Base-by-base conservation (phyloP, 2,888 invertebrate genomes). In the Scelioninae gen. 1 region DNA sequence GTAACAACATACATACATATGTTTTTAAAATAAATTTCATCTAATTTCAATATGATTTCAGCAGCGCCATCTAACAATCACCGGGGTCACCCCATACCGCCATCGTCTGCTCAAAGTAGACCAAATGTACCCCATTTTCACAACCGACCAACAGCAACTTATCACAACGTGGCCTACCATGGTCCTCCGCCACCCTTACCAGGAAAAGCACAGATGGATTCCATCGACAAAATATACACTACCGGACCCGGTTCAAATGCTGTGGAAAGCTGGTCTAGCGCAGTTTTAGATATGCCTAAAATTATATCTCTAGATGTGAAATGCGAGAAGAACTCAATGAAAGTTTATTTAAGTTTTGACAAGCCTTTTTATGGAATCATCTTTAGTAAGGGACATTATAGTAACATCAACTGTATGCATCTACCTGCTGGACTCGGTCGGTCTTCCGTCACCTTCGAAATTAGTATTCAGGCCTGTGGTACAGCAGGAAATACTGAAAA, bases 321-420 rank as follows among this genome's bases (percentile, higher is more conserved):
- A 92, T 98, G 98, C 92, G 98, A 98, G 92, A 98, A 98, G 91
- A 97, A 96, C 89, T 94, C 96, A 72, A 98, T 98, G 98, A 96
- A 98, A 91, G 97, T 98, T 0, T 97, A 96, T 88, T 94, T 98
- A n/a, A 97, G 97, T 84, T 98, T 98, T 89, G 98, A 98, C 89
- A 97, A 97, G 89, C 98, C 98, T 0, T 98, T 98, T 94, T 97
- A 96, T 88, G 98, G 98, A n/a, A 97, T 98, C 60, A 97, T 98
- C 45, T 98, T 98, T 93, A 97, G 97, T 83, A 98, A 98, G 92
- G 98, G 98, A 0, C 97, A 98, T 92, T 98, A 98, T 92, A 97
- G 97, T 87, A 97, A 98, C 90, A 96, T 96, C 68, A 97, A 97
- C 91, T 98, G 98, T 89, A 97, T 98, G 0, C 97, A 98, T 92